Evolutionary conservation across 1,140 invertebrate genomes (phyloP).

Genomic region (Anoplolepis gracilipes): DNA sequence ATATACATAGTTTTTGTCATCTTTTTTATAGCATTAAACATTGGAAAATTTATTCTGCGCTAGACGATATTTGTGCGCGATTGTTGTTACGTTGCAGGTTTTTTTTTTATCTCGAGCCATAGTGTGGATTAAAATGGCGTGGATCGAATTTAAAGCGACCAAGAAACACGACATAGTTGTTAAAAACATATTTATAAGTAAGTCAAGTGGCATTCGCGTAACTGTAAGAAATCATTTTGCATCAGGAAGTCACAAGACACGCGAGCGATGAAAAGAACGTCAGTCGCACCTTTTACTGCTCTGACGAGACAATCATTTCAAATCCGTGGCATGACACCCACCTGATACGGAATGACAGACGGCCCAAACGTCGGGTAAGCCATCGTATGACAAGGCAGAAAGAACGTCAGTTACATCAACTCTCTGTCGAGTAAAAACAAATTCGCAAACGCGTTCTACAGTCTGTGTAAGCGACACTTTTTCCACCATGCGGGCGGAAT

Average conservation of each 20-base stretch:
- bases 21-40: neutral
- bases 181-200: slow-evolving; percentile 1
- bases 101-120: neutral
- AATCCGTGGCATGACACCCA: slow-evolving; percentile 53
- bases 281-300: slow-evolving; percentile 28
- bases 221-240: slow-evolving; percentile 38
- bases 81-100: slow-evolving; percentile 13
- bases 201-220: neutral
- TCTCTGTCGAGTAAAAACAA: slow-evolving; percentile 60
- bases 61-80: slow-evolving; percentile 17
- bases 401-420: slow-evolving; percentile 60
- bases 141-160: slow-evolving; percentile 1
- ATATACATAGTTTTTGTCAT: slow-evolving; percentile 14
- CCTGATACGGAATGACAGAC: slow-evolving; percentile 58
- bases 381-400: slow-evolving; percentile 57
- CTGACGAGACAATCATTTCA: slow-evolving; percentile 58
- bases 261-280: slow-evolving; percentile 56
- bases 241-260: neutral
- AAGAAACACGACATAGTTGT: neutral
- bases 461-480: slow-evolving; percentile 59
- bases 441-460: slow-evolving; percentile 35
- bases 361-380: slow-evolving; percentile 49
- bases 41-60: slow-evolving; percentile 31
- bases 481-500: slow-evolving; percentile 36
- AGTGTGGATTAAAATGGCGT: neutral